Evolutionary conservation across 1,140 invertebrate genomes (phyloP), one percentile per base, ranked within the genome.

Genomic region (Diabrotica virgifera): DNA sequence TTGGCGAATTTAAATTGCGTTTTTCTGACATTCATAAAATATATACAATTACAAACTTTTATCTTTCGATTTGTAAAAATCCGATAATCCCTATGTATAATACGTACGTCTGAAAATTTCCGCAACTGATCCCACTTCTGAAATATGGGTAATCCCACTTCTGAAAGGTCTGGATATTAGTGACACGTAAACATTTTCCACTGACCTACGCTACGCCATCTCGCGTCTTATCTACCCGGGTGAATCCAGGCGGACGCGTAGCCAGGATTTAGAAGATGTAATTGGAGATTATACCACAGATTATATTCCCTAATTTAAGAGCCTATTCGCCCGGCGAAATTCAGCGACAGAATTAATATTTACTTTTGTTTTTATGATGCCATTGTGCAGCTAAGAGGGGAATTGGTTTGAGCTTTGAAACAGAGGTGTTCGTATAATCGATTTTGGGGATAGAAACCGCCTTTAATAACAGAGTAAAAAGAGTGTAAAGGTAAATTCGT

Each of bases 231-330:
- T 46, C 40, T 46, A 55, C 53, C 24, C 53, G 53, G 53, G 35
- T 55, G 13, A 24, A 14, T 60, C 65, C 65, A 52, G 53, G 60
- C 62, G 40, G 40, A 46, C n/a, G 40, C 8, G 40, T 56, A 55
- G 53, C 57, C 38, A 54, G 67, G 67, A 69, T 69, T 69, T 69
- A 63, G 65, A 63, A 69, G 64, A 64, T 69, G 67, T 69, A 69
- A 69, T 69, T 69, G 67, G 67, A 62, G 67, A 63, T 69, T 69
- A 65, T 24, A 53, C 64, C 59, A 24, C 62, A 60, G 67, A 69
- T 69, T 69, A 69, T 69, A 69, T 69, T 65, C 67, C 64, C 60
- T 61, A 69, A 69, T 66, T 69, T 69, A 69, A 69, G 64, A 63
- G 59, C 51, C 52, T 52, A 54, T 62, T 62, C 51, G 24, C 24